phyloP scores from a whole-genome alignment of 2,797 vertebrate species.

The Acipenser oxyrinchus region DNA sequence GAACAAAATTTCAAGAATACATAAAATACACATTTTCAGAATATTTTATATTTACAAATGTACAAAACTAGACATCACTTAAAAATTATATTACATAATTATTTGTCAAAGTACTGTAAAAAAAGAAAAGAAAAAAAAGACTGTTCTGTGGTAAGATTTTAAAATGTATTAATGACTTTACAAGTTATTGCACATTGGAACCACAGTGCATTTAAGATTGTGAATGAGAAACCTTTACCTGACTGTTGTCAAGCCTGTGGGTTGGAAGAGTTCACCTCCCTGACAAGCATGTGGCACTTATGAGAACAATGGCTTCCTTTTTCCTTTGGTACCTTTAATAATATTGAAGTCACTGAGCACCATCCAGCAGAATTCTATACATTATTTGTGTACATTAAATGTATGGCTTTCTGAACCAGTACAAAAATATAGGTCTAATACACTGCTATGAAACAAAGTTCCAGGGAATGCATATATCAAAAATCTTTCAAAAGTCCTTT shows the following conservation, averaged over 20 bases:
- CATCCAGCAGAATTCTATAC: conserved; percentile 69
- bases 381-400: conserved; percentile 84
- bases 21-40: conserved; percentile 56
- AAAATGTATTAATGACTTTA: conserved; percentile 76
- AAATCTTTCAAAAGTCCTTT: conserved; percentile 32
- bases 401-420: conserved; percentile 72
- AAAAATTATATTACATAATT: conserved; percentile 98
- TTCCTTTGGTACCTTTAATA: conserved; percentile 86
- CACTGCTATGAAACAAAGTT: conserved; percentile 71
- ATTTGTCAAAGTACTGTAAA: conserved; percentile 68
- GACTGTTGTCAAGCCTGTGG: conserved; percentile 74
- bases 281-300: conserved; percentile 82
- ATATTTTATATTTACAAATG: conserved; percentile 87
- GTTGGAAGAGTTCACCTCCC: conserved; percentile 75
- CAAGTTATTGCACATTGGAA: conserved; percentile 97
- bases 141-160: conserved; percentile 72
- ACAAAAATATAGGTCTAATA: conserved; percentile 65
- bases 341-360: conserved; percentile 80
- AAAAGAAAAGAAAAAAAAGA: conserved; percentile 60
- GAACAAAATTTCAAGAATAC: conserved; percentile 54
- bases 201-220: conserved; percentile 94
- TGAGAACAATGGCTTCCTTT: conserved; percentile 69
- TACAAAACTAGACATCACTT: conserved; percentile 87
- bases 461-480: conserved; percentile 55
- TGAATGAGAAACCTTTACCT: conserved; percentile 76